Conservation (phyloP, 2,113 vertebrate genomes). For the Procapra przewalskii region DNA sequence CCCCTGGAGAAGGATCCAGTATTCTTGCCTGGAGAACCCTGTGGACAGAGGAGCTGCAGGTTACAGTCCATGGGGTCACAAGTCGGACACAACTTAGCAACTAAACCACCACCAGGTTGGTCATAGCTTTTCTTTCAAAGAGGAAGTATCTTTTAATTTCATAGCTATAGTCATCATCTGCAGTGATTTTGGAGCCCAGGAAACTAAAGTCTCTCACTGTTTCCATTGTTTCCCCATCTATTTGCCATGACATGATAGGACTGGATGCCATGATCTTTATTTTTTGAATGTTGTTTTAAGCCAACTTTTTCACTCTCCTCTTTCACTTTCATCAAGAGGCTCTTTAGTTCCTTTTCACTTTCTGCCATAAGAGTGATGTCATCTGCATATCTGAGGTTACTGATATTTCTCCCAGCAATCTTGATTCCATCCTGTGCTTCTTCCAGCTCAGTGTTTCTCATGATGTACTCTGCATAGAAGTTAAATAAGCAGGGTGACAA, state of each 20-base stretch:
- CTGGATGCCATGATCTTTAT: background rate
- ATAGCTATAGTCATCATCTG: background rate
- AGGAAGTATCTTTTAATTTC: background rate
- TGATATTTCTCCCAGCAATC: background rate
- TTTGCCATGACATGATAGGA: background rate
- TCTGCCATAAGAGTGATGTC: background rate
- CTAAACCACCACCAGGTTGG: background rate
- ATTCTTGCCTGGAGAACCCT: background rate
- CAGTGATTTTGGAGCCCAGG: background rate
- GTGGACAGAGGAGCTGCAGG: background rate
- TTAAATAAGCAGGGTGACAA: background rate
- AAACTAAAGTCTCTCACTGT: background rate
- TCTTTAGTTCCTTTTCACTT: background rate
- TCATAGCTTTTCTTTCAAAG: background rate
- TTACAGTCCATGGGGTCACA: background rate
- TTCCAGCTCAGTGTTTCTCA: background rate
- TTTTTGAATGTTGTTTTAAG: background rate
- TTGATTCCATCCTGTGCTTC: background rate
- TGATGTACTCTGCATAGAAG: background rate
- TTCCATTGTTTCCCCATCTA: background rate
- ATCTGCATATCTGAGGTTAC: background rate
- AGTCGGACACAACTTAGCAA: background rate
- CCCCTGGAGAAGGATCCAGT: background rate
- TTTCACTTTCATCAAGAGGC: background rate
- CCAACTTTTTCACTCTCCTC: background rate